Base-by-base conservation (phyloP, 2,797 vertebrate species). In the Periophthalmus magnuspinnatus region DNA sequence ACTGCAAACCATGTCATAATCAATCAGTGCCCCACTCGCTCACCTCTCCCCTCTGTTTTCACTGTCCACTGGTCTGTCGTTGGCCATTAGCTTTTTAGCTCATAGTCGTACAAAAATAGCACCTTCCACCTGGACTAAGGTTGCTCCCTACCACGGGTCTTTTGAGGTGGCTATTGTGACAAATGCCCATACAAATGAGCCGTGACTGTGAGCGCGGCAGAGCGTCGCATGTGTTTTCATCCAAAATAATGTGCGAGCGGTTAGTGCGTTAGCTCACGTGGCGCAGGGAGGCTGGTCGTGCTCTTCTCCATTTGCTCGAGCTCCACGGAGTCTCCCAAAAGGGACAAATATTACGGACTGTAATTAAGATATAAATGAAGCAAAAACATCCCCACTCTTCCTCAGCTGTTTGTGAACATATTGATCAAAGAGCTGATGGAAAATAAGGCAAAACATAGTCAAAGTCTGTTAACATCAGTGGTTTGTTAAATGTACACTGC, bases 281-380 rank as follows among this genome's bases (percentile, higher is more conserved):
- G 85, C 78, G 74, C 80, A 78, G 70, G 48, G 71, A 84, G 82
- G 84, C 82, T 78, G 68, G 80, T 88, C 88, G 75, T 85, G 84
- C 79, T 69, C 85, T 81, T 70, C 63, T 87, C 88, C 81, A n/a
- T n/a, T n/a, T n/a, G n/a, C n/a, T n/a, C n/a, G n/a, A n/a, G n/a
- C n/a, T 79, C 78, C 58, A 69, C 5, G 69, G 72, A 74, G 77
- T 81, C 74, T 79, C 80, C 72, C 58, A 64, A 69, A 78, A 8
- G 13, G 13, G 72, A 69, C 79, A 75, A 68, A 87, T 86, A 89
- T 83, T 69, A 16, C 83, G 73, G 81, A 88, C 80, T 77, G 82
- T 89, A 90, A 91, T 91, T 88, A 90, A 90, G 86, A 88, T 68
- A 87, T 72, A 84, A 86, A 81, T 86, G 82, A 79, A 80, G 83